phyloP scores from a whole-genome alignment of 2,888 invertebrate species.

The Pomacea canaliculata region DNA sequence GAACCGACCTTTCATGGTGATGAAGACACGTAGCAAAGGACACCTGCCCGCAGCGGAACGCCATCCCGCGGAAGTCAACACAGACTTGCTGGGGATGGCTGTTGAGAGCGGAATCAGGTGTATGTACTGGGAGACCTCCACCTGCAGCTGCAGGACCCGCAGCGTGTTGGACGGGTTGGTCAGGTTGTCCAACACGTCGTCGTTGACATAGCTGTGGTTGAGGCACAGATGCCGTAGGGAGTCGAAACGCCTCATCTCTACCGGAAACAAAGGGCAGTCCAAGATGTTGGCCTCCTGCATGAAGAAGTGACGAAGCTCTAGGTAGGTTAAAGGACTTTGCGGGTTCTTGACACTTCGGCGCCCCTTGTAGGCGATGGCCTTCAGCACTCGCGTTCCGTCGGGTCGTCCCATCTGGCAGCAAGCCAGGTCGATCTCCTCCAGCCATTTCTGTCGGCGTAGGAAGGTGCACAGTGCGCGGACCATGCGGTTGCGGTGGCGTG shows the following conservation, averaged over 20 bases:
- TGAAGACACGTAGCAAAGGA: background rate
- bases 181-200: slow-evolving; percentile 7
- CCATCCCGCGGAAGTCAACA: slow-evolving; percentile 12
- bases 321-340: background rate
- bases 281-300: slow-evolving; percentile 12
- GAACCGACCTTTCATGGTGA: slow-evolving; percentile 20
- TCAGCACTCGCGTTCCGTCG: slow-evolving; percentile 13
- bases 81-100: slow-evolving; percentile 3
- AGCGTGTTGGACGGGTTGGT: background rate
- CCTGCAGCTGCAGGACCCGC: background rate
- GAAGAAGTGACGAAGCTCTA: slow-evolving; percentile 18
- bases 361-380: slow-evolving; percentile 9
- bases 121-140: slow-evolving; percentile 12
- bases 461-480: slow-evolving; percentile 16
- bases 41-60: background rate
- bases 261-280: slow-evolving; percentile 1
- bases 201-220: slow-evolving; percentile 18
- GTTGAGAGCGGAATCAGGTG: background rate
- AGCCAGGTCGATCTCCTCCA: slow-evolving; percentile 7
- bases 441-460: slow-evolving; percentile 14
- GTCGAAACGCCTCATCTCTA: slow-evolving; percentile 4
- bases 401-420: slow-evolving; percentile 16
- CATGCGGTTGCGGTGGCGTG: slow-evolving; percentile 16
- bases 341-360: background rate
- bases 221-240: slow-evolving; percentile 5